phyloP scores from a whole-genome alignment of 1,140 invertebrate genomes.

The Bacillus rossius region DNA sequence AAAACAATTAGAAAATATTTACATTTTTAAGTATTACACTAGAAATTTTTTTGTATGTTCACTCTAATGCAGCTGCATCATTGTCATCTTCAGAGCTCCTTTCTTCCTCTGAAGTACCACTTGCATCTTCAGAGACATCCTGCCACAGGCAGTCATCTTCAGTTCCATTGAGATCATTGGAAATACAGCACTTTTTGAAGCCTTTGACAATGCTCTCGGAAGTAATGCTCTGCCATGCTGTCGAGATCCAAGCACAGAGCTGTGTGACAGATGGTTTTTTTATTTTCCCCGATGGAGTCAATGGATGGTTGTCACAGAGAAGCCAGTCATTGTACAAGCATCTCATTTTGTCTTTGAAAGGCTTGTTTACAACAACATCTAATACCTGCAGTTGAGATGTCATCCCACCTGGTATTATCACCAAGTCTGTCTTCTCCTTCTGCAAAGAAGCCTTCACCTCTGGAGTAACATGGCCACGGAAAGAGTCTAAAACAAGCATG shows the following conservation, averaged over 20 bases:
- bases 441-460: too few relatives aligned
- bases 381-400: not conserved
- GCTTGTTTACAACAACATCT: not conserved
- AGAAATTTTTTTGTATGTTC: too few relatives aligned
- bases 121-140: constrained; percentile 1
- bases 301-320: constrained; percentile 3
- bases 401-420: too few relatives aligned
- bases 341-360: constrained; percentile 12
- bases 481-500: too few relatives aligned
- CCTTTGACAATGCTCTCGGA: constrained; percentile 5
- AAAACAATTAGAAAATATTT: too few relatives aligned
- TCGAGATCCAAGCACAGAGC: not conserved
- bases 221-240: not conserved
- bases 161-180: constrained; percentile 15
- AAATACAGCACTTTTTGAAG: constrained; percentile 13
- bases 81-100: too few relatives aligned
- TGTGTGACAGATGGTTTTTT: not conserved
- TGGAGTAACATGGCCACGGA: too few relatives aligned
- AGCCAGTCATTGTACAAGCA: constrained; percentile 1
- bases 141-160: constrained; percentile 17
- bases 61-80: too few relatives aligned
- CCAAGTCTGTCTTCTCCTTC: too few relatives aligned
- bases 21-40: too few relatives aligned
- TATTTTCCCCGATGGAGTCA: constrained; percentile 5
- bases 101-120: not conserved